phyloP scores from a whole-genome alignment of 2,888 invertebrate species.

The Gnatocerus cornutus region DNA sequence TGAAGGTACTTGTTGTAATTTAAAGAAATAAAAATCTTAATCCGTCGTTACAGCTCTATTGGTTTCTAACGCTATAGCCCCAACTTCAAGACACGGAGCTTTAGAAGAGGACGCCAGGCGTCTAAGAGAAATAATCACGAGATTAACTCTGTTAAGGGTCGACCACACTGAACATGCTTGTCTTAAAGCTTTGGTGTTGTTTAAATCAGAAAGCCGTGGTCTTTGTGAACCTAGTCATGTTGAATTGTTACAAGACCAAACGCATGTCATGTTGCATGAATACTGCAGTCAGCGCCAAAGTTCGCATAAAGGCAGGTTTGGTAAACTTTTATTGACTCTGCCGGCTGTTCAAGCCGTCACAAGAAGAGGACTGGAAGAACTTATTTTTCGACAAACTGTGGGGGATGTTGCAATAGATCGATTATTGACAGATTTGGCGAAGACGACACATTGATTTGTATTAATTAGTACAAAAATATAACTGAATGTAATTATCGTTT shows the following conservation, averaged over 20 bases:
- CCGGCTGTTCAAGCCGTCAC: slow-evolving; percentile 75
- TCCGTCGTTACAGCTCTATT: slow-evolving; percentile 60
- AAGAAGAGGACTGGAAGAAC: slow-evolving; percentile 73
- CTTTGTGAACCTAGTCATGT: slow-evolving; percentile 76
- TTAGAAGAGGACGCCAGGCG: slow-evolving; percentile 75
- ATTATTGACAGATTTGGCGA: slow-evolving; percentile 79
- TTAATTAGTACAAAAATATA: slow-evolving; percentile 2
- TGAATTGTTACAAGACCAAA: slow-evolving; percentile 86
- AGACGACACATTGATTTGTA: slow-evolving; percentile 59
- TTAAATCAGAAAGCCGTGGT: slow-evolving; percentile 82
- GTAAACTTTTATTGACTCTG: slow-evolving; percentile 82
- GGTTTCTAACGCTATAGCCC: slow-evolving; percentile 70
- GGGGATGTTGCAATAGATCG: slow-evolving; percentile 83
- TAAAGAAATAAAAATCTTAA: too few species aligned
- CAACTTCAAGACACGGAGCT: slow-evolving; percentile 72
- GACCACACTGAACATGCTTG: slow-evolving; percentile 91
- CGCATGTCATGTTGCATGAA: slow-evolving; percentile 84
- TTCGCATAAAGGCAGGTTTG: slow-evolving; percentile 76
- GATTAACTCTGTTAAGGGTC: slow-evolving; percentile 78
- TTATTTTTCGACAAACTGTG: slow-evolving; percentile 86
- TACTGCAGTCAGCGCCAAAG: slow-evolving; percentile 74
- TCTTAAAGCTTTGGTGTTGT: slow-evolving; percentile 87
- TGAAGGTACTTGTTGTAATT: too few species aligned
- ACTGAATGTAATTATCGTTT: neutral
- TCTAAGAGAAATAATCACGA: slow-evolving; percentile 78